A percentile compares a stretch with the other conserved stretches of the same genome.
Evolutionary conservation across 1,140 invertebrate species (phyloP).

Genomic region (Pararge aegeria): DNA sequence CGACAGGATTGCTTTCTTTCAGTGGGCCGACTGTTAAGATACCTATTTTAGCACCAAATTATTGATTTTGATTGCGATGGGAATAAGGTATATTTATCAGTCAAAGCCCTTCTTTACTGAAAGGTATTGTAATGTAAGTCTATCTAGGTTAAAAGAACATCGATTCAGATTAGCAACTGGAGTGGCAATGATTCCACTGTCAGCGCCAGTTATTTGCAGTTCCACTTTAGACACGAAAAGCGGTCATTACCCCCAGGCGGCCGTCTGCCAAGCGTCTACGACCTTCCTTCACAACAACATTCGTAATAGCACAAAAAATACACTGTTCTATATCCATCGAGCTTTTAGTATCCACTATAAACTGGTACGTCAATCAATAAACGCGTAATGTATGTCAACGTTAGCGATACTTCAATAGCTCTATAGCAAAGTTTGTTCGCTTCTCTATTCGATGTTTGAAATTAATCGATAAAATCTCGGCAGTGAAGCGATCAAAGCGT

Average conservation of each 20-base stretch:
- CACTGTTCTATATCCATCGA: slow-evolving; percentile 37
- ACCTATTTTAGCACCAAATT: too few relatives aligned
- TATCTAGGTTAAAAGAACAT: slow-evolving; percentile 26
- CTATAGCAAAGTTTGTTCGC: background rate
- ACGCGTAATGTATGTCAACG: slow-evolving; percentile 8
- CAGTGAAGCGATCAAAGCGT: slow-evolving; percentile 28
- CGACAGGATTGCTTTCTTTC: too few relatives aligned
- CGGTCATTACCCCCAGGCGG: slow-evolving; percentile 23
- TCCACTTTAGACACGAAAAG: slow-evolving; percentile 24
- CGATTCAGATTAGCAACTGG: slow-evolving; percentile 16
- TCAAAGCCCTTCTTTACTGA: background rate
- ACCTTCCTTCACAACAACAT: slow-evolving; percentile 30
- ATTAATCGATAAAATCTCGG: slow-evolving; percentile 35
- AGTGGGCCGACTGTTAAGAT: too few relatives aligned
- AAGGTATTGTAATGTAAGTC: background rate
- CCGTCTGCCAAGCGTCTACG: slow-evolving; percentile 54
- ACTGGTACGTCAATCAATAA: background rate
- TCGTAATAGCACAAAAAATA: slow-evolving; percentile 21
- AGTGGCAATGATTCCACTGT: slow-evolving; percentile 18
- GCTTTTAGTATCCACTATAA: slow-evolving; percentile 3
- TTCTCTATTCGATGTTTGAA: slow-evolving; percentile 1
- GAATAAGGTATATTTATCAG: too few relatives aligned
- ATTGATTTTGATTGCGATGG: too few relatives aligned
- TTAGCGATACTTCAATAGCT: background rate
- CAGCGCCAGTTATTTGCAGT: slow-evolving; percentile 23